phyloP scores from a whole-genome alignment of 2,888 invertebrate species.

The Pammene fasciana region DNA sequence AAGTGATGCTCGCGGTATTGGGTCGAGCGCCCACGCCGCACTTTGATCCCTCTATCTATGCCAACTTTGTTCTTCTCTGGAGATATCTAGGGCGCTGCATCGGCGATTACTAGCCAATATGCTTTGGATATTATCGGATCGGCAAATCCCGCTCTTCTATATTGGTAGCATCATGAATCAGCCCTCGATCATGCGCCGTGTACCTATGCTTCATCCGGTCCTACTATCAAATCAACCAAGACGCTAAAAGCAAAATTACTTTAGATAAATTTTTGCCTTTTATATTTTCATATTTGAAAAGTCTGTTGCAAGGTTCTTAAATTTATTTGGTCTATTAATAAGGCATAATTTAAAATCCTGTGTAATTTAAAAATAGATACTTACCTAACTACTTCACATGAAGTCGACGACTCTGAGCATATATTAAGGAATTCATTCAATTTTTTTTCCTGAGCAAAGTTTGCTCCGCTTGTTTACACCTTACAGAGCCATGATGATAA shows the following conservation, averaged over 20 bases:
- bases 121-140: conserved; percentile 62
- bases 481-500: conserved; percentile 64
- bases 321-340: no score
- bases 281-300: no score
- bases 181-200: conserved; percentile 27
- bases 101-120: conserved; percentile 57
- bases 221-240: not conserved
- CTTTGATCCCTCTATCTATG: conserved; percentile 81
- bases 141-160: conserved; percentile 48
- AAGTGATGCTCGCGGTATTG: conserved; percentile 65
- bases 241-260: not conserved
- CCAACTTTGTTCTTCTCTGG: conserved; percentile 79
- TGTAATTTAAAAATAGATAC: not conserved
- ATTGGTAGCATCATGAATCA: conserved; percentile 46
- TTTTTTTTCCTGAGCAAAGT: conserved; percentile 49
- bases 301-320: no score
- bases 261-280: not conserved
- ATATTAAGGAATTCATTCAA: conserved; percentile 9
- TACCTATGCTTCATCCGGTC: conserved; percentile 17
- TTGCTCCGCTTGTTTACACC: conserved; percentile 69
- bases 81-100: conserved; percentile 75
- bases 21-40: conserved; percentile 81
- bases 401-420: not conserved
- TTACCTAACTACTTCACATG: no score
- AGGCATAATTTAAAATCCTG: no score